Percentiles rank a stretch among this genome's conserved stretches.
phyloP scores from a whole-genome alignment of 2,797 vertebrate genomes.

The Danio choprae region DNA sequence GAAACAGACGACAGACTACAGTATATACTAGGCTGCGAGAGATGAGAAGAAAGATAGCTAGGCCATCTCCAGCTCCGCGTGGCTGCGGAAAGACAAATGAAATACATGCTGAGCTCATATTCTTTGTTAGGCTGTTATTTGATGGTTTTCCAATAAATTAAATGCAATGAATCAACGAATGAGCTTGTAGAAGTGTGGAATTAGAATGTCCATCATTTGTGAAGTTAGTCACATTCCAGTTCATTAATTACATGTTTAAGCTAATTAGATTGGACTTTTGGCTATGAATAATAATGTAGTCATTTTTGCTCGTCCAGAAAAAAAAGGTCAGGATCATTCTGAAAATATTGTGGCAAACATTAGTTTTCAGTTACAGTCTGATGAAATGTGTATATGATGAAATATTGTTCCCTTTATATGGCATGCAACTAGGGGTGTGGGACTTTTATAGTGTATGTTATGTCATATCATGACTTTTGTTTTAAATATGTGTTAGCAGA shows the following conservation, averaged over 20 bases:
- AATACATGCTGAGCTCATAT: constrained; percentile 10
- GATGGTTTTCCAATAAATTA: background rate
- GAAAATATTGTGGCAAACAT: background rate
- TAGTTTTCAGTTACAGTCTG: background rate
- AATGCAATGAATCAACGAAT: background rate
- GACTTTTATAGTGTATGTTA: background rate
- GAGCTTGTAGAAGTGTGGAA: background rate
- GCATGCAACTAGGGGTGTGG: background rate
- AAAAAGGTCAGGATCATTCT: background rate
- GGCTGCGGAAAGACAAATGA: background rate
- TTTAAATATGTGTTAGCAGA: no score
- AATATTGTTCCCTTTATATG: background rate
- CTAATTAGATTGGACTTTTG: background rate
- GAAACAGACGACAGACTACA: constrained; percentile 30
- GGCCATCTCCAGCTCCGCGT: background rate
- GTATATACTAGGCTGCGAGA: constrained; percentile 1
- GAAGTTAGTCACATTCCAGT: constrained; percentile 8
- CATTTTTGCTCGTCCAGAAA: background rate
- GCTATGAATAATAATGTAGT: background rate
- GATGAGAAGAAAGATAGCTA: background rate
- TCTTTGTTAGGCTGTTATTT: background rate
- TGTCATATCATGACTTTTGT: no score
- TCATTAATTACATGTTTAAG: background rate
- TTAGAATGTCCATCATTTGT: background rate
- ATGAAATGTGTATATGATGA: no score